Evolutionary conservation across 2,113 vertebrate species (phyloP).

Genomic region (Grallaria varia): DNA sequence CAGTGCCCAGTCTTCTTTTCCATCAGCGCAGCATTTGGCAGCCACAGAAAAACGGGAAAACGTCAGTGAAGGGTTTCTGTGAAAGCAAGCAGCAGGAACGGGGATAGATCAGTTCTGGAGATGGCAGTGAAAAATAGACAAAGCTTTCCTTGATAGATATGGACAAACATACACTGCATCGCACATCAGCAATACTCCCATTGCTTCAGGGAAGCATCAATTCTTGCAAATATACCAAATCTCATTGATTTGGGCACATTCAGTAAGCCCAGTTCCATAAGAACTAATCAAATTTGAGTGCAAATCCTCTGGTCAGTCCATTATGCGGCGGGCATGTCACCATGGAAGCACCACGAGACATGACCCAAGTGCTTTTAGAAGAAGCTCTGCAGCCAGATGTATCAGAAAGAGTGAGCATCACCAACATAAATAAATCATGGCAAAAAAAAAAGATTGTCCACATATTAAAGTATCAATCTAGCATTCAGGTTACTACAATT

Average conservation of each 20-base stretch:
- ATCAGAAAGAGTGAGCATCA: neutral
- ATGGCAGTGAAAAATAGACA: neutral
- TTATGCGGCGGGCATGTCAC: rapidly evolving
- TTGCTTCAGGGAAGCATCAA: neutral
- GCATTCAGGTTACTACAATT: neutral
- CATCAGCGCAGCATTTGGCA: neutral
- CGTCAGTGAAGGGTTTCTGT: neutral
- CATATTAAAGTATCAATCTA: neutral
- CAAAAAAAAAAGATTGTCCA: neutral
- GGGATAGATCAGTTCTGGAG: neutral
- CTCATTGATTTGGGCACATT: neutral
- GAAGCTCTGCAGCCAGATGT: neutral
- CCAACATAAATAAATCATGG: neutral
- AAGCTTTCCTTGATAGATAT: neutral
- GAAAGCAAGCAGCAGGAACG: neutral
- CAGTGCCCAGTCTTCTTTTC: neutral
- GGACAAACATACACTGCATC: neutral
- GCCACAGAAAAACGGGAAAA: neutral
- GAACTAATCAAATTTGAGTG: neutral
- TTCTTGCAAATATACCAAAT: neutral
- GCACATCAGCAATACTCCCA: neutral
- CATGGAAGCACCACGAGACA: neutral
- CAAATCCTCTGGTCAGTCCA: neutral
- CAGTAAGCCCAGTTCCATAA: neutral
- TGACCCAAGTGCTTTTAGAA: neutral